Evolutionary conservation across 2,797 vertebrate species (phyloP), one percentile per base, ranked within the genome.

Genomic region (Miichthys miiuy): DNA sequence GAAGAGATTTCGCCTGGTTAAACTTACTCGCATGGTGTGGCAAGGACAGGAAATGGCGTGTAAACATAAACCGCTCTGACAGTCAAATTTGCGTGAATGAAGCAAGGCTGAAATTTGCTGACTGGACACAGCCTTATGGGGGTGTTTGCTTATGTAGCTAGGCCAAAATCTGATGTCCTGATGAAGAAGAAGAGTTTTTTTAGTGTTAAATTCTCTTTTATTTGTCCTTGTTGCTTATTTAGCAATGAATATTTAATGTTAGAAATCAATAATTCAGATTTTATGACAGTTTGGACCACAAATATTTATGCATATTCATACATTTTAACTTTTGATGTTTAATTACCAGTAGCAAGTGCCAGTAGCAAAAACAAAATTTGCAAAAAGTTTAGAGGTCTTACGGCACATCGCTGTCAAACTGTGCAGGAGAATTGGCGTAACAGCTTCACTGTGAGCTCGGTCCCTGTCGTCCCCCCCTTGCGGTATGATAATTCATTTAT

Each of bases 401-500:
- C 8, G 34, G 34, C 34, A 38, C 34, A 38, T 38, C 34, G 34
- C 34, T 23, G 47, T 69, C 46, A 60, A 20, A 38, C n/a, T 50
- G 46, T 55, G 52, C 61, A 27, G 47, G 25, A 76, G 76, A 46
- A 58, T 64, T 47, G 18, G 5, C 21, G 21, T 25, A 30, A 66
- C 30, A 58, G 56, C 50, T 60, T 56, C 25, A 8, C 61, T 23
- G 47, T 67, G 51, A 70, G 34, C 25, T 13, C 1, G 1, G 18
- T 41, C 44, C 9, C 30, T 2, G 2, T 52, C 4, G 5, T 54
- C 56, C 42, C 17, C 17, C 25, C n/a, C 38, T 23, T 18, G 17
- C 3, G 3, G 11, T 27, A 38, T 58, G 30, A 67, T 77, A 55
- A 77, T 79, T 60, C 4, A 65, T 86, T 85, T 54, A 50, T 57